A percentile compares a stretch with the other conserved stretches of the same genome.
Conservation (phyloP, 2,113 vertebrate genomes). For the Macrotus californicus region DNA sequence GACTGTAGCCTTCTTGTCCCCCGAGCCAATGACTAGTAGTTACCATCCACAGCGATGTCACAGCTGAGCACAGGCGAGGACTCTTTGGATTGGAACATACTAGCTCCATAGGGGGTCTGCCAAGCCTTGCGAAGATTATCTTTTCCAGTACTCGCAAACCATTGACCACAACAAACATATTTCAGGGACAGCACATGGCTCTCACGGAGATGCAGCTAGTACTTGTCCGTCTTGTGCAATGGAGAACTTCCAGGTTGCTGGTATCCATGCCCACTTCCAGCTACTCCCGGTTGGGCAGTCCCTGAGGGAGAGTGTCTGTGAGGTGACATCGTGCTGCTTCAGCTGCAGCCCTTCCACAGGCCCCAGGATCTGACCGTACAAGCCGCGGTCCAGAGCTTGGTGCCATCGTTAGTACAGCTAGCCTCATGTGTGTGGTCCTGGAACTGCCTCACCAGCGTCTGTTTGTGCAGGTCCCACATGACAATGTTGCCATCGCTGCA, state of each 20-base stretch:
- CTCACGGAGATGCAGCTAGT: conserved; percentile 85
- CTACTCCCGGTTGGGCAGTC: conserved; percentile 83
- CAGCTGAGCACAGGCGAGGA: conserved; percentile 88
- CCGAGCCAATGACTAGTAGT: conserved; percentile 88
- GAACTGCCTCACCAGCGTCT: too few relatives aligned
- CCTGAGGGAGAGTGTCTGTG: conserved; percentile 85
- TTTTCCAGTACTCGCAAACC: conserved; percentile 91
- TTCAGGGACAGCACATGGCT: conserved; percentile 86
- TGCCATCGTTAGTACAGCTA: too few relatives aligned
- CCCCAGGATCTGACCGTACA: too few relatives aligned
- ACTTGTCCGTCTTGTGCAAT: conserved; percentile 86
- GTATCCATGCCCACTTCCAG: conserved; percentile 90
- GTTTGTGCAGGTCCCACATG: too few relatives aligned
- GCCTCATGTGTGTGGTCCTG: too few relatives aligned
- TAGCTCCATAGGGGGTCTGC: conserved; percentile 98
- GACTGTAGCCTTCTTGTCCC: conserved; percentile 87
- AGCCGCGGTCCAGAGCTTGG: too few relatives aligned
- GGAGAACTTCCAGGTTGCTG: conserved; percentile 86
- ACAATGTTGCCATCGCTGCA: too few relatives aligned
- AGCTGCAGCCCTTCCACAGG: too few relatives aligned
- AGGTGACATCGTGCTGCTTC: too few relatives aligned
- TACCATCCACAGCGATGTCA: conserved; percentile 64
- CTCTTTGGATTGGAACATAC: conserved; percentile 96
- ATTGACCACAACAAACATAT: conserved; percentile 87
- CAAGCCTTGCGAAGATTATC: conserved; percentile 98